Evolutionary conservation across 2,888 invertebrate genomes (phyloP).

Genomic region (Malacosoma neustria): DNA sequence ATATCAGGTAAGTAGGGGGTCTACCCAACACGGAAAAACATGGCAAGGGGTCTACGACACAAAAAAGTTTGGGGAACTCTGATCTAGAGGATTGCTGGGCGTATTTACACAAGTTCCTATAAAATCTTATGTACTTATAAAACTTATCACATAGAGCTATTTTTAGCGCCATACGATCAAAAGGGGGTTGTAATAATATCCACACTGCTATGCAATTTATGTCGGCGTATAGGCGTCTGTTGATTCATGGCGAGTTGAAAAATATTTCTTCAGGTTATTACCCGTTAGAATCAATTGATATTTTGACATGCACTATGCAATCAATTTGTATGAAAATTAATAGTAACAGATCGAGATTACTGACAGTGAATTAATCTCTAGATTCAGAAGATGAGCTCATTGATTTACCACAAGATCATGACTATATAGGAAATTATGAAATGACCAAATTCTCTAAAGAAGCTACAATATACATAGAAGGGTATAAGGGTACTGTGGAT

Average conservation of each 20-base stretch:
- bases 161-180: background rate
- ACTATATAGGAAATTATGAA: background rate
- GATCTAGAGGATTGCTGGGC: too few species aligned
- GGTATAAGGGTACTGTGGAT: background rate
- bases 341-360: background rate
- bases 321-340: background rate
- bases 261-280: background rate
- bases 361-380: background rate
- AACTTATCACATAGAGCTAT: background rate
- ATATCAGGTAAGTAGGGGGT: too few species aligned
- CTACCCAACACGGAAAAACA: too few species aligned
- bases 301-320: background rate
- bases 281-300: background rate
- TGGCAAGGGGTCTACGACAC: too few species aligned
- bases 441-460: background rate
- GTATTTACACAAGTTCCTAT: too few species aligned
- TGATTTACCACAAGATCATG: background rate
- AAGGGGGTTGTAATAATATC: background rate
- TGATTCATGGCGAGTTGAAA: background rate
- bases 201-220: background rate
- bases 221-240: background rate
- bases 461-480: background rate
- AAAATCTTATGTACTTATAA: slow-evolving; percentile 1
- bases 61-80: too few species aligned
- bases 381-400: background rate